Conservation (phyloP, 2,797 vertebrate genomes). For the Gorsachius magnificus region DNA sequence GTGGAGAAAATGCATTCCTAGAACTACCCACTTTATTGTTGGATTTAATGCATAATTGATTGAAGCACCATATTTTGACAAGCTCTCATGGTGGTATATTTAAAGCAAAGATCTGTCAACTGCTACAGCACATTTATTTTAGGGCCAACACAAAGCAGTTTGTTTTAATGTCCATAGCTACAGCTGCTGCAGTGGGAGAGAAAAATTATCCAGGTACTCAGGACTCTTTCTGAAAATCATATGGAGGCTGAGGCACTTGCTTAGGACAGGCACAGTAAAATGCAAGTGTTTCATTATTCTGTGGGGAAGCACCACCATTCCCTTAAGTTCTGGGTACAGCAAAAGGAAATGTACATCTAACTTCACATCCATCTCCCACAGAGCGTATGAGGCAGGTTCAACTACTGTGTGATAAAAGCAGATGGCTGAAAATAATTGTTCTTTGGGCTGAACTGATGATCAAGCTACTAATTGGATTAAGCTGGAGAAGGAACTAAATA, state of each 20-base stretch:
- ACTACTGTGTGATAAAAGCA: not conserved
- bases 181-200: not conserved
- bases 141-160: not conserved
- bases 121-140: not conserved
- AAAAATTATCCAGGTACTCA: not conserved
- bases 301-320: not conserved
- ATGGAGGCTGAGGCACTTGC: not conserved
- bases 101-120: not conserved
- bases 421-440: not conserved
- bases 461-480: not conserved
- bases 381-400: not conserved
- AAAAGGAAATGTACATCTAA: not conserved
- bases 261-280: not conserved
- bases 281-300: not conserved
- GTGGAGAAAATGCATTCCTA: not conserved
- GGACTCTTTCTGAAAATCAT: not conserved
- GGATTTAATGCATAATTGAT: slow-evolving; percentile 8
- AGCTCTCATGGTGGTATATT: not conserved
- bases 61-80: slow-evolving; percentile 20
- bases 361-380: not conserved
- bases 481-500: not conserved
- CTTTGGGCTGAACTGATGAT: not conserved
- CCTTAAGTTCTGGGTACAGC: not conserved
- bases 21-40: not conserved
- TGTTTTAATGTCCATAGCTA: not conserved